Evolutionary conservation across 1,140 invertebrate species (phyloP).

Genomic region (Teleogryllus occipitalis): DNA sequence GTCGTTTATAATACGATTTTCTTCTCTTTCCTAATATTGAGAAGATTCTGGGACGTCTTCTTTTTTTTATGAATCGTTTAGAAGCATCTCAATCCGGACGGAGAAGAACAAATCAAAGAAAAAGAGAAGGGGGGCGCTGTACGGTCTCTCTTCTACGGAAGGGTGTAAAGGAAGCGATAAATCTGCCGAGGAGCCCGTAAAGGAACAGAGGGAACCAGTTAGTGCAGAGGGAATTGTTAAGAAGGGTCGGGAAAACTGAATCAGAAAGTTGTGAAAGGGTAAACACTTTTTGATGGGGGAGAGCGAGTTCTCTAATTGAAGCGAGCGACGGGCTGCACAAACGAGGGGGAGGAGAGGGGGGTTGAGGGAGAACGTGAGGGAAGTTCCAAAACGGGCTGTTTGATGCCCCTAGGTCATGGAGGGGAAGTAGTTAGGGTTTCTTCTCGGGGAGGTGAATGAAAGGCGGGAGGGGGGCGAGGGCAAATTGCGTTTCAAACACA

Average conservation of each 20-base stretch:
- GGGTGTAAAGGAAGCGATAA: slow-evolving; percentile 2
- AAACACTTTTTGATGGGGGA: not conserved
- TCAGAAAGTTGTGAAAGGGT: slow-evolving; percentile 4
- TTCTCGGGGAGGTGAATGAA: no score
- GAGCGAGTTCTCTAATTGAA: not conserved
- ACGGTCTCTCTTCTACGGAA: not conserved
- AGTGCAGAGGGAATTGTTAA: not conserved
- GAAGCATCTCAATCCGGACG: not conserved
- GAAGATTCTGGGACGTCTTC: no score
- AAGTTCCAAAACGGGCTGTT: not conserved
- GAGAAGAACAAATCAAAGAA: not conserved
- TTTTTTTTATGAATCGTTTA: not conserved
- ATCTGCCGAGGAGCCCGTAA: not conserved
- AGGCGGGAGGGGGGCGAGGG: no score
- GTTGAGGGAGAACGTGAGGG: not conserved
- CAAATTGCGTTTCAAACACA: no score
- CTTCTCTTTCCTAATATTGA: no score
- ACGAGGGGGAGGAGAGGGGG: not conserved
- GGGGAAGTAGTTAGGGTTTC: not conserved
- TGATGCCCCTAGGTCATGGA: not conserved
- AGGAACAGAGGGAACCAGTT: not conserved
- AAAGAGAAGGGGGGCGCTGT: not conserved
- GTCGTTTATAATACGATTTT: no score
- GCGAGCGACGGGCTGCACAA: not conserved
- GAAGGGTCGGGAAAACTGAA: not conserved